Evolutionary conservation across 2,888 invertebrate genomes (phyloP), one percentile per base, ranked within the genome.

Genomic region (Petrolisthes manimaculis): DNA sequence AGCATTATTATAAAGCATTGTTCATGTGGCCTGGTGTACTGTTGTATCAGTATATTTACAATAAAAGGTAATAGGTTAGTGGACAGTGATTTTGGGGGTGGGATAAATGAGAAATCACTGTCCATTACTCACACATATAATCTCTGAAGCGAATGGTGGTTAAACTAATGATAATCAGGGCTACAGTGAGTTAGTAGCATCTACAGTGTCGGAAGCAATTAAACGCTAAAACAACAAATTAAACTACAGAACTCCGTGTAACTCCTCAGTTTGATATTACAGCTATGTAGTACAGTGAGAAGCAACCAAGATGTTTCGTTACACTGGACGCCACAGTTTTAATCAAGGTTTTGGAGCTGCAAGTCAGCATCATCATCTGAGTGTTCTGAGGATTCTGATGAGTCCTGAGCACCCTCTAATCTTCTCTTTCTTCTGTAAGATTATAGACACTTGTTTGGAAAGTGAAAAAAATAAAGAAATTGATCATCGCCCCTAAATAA

Each of bases 331-430:
- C 53, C 61, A 67, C 77, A 55, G 75, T 53, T 74, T 82, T 86
- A 86, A 67, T 86, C 86, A 54, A 86, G 82, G 86, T 77, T 82
- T 71, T 86, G 86, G 74, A 86, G 86, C 86, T 75, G 81, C 86
- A 86, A 71, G 14, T 74, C 82, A 55, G 51, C 54, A 21, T 77
- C 83, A 24, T 75, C 82, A 9, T 83, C 37, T 4, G 80, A 24
- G 53, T 67, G 53, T 53, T 61, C 86, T 53, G 83, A 83, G 71
- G 83, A 83, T 61, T 61, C 86, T 53, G 83, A 83, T 51, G 83
- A 83, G 83, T 14, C 37, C 18, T 69, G n/a, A 56, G 67, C 54
- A 24, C 61, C 85, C n/a, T 67, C 67, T 67, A 12, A 21, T 77
- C 85, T 79, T 80, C 80, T 80, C 69, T 80, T 85, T 78, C 67